Evolutionary conservation across 1,140 invertebrate genomes (phyloP).

Genomic region (Drosophila persimilis): DNA sequence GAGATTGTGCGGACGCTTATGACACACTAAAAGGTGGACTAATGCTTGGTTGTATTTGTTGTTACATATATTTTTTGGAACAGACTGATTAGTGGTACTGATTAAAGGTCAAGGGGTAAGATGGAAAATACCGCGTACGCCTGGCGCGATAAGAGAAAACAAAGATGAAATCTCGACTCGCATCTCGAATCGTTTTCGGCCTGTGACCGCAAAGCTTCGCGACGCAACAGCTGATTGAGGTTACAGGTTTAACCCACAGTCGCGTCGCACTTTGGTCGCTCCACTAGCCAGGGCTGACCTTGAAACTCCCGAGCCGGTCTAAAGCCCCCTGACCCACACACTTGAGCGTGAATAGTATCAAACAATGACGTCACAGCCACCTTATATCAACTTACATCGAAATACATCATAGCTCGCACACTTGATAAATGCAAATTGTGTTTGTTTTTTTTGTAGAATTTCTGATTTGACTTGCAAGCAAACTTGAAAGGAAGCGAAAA

Average conservation of each 20-base stretch:
- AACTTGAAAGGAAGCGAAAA: slow-evolving; percentile 40
- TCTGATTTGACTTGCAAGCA: slow-evolving; percentile 56
- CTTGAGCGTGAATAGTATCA: neutral
- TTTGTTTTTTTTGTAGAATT: slow-evolving; percentile 31
- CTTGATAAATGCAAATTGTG: slow-evolving; percentile 15
- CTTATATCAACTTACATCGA: slow-evolving; percentile 66
- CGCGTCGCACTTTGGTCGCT: slow-evolving; percentile 17
- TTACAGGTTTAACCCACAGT: slow-evolving; percentile 11
- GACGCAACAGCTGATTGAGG: slow-evolving; percentile 20
- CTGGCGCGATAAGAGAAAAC: slow-evolving; percentile 27
- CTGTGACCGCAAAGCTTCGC: too few relatives aligned
- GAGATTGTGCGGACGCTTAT: too few relatives aligned
- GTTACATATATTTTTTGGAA: neutral
- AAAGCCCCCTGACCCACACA: too few relatives aligned
- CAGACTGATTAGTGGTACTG: neutral
- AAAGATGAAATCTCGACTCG: slow-evolving; percentile 8
- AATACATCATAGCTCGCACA: slow-evolving; percentile 56
- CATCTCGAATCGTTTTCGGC: too few relatives aligned
- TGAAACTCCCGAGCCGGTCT: slow-evolving; percentile 1
- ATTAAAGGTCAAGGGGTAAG: slow-evolving; percentile 37
- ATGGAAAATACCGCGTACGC: slow-evolving; percentile 34
- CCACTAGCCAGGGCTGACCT: slow-evolving; percentile 23
- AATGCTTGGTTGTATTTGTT: neutral
- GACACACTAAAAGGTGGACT: neutral
- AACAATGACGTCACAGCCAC: slow-evolving; percentile 54